Evolutionary conservation across 2,797 vertebrate genomes (phyloP), one percentile per base, ranked within the genome.

Genomic region (Spatula versicolor): DNA sequence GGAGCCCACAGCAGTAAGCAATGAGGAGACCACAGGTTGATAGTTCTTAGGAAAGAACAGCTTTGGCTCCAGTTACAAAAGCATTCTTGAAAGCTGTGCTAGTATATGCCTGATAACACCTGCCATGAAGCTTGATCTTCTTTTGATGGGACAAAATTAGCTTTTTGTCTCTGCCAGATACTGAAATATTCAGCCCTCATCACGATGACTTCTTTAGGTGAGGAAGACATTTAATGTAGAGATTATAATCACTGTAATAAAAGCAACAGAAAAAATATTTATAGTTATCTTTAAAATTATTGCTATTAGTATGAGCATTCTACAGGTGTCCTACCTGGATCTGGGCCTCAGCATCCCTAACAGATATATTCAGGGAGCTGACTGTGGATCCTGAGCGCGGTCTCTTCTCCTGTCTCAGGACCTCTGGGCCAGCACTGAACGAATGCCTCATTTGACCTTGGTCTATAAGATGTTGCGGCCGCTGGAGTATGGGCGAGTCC

Each of bases 391-490:
- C 99, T 0, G 99, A 99, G 35, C 99, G 98, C 0, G 99, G 98
- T 85, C 99, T 98, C 90, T 98, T 99, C 94, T 99, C 99, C 96
- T 99, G 99, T 43, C 99, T 97, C 91, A 99, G 97, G 39, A 99
- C 97, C 92, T 99, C 99, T 0, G 99, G 99, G 31, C 99, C 99
- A 0, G 99, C 99, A 8, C 99, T 99, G 92, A 99, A 98, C 0
- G 99, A 99, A 91, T 99, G 99, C 62, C 99, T 98, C 97, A 99
- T 98, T 5, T 98, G 98, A 66, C 98, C 98, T 95, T 99, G 99
- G 96, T 99, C 99, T 73, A 99, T 95, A 74, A 99, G 98, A 94
- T 99, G 98, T 91, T 99, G 99, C 19, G 99, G 99, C 26, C 99
- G 98, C 96, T 99, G 99, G 0, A 98, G 99, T 73, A 98, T 83